phyloP scores from a whole-genome alignment of 1,140 invertebrate species.

The Brachionus paranguensis region DNA sequence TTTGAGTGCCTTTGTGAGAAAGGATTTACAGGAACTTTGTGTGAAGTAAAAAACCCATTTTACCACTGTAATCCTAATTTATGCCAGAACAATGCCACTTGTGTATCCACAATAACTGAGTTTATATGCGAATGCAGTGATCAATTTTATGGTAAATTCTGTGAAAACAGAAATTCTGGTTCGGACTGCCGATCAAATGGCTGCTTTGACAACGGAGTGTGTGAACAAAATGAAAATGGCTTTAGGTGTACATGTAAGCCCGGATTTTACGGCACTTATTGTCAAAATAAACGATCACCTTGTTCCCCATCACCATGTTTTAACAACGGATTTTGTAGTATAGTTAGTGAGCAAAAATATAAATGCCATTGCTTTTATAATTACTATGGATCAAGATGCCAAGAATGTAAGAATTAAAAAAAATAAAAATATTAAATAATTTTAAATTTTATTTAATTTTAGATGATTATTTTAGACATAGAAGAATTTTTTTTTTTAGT shows the following conservation, averaged over 20 bases:
- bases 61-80: neutral
- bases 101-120: neutral
- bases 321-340: slow-evolving; percentile 40
- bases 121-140: neutral
- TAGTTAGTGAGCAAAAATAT: neutral
- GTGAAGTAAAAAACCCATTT: neutral
- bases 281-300: slow-evolving; percentile 16
- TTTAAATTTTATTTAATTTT: neutral
- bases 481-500: neutral
- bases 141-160: neutral
- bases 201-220: neutral
- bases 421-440: neutral
- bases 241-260: neutral
- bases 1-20: neutral
- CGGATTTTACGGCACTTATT: neutral
- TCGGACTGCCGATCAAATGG: neutral
- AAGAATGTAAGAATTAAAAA: neutral
- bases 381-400: neutral
- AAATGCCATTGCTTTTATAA: neutral
- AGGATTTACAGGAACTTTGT: neutral
- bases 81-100: neutral
- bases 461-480: neutral
- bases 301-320: slow-evolving; percentile 32
- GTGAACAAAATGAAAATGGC: neutral
- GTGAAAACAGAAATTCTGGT: neutral